Base-by-base conservation (phyloP, 1,140 invertebrate genomes). In the Caligus rogercresseyi region DNA sequence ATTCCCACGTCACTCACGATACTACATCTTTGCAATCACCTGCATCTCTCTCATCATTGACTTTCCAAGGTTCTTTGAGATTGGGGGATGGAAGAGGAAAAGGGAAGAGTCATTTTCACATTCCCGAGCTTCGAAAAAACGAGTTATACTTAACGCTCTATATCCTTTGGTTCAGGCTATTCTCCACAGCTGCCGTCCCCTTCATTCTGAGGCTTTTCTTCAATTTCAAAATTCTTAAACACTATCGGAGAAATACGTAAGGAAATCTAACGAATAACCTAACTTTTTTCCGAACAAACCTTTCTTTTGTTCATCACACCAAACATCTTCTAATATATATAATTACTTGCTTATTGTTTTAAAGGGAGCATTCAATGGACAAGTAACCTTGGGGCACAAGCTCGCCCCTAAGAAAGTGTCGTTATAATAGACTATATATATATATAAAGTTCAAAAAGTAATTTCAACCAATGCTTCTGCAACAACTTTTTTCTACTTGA, bases 141-240 rank as follows among this genome's bases (percentile, higher is more conserved):
- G 20, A 25, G 19, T 25, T 26, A 15, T 60, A 60, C 57, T 24
- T 60, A 21, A 60, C 57, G 16, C 15, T 43, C 51, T 60, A 60
- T 25, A 60, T 25, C 26, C 57, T 60, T 53, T 60, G 57, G 57
- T 26, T 31, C 24, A 25, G 57, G 57, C n/a, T 60, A 31, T 18
- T 60, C 20, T 20, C 26, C 16, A 60, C 57, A 24, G 57, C 57
- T 18, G 57, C 57, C 16, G 23, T 25, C 3, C 57, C 57, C 16
- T 25, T 60, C 3, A 15, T 60, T n/a, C 18, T 60, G 18, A 60
- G 26, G 57, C n/a, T 60, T n/a, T 60, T 60, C 24, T 60, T 60
- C 26, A 60, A 60, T 21, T 43, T 14, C 24, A 25, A 25, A 25
- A 60, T 60, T n/a, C 24, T 60, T n/a, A 25, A 26, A 16, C 26